Conservation (phyloP, 1,140 invertebrate genomes). For the Pseudomyrmex flavicornis region DNA sequence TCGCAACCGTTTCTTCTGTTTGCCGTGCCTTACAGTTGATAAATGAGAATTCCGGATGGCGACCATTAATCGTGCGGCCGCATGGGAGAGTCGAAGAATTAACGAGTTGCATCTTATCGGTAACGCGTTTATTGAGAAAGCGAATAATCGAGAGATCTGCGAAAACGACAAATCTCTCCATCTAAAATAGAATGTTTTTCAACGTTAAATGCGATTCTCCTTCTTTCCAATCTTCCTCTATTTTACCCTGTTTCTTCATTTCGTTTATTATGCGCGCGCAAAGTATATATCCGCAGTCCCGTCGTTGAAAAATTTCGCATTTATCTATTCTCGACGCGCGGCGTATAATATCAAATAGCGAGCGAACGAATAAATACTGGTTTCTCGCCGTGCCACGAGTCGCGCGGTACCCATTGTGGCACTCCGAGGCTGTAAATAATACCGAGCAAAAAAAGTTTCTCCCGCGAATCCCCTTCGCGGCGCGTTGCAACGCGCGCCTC, state of each 20-base stretch:
- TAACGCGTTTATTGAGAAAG: too few species aligned
- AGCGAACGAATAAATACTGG: constrained; percentile 23
- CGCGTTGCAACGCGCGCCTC: constrained; percentile 54
- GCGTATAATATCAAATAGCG: constrained; percentile 18
- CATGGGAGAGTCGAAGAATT: constrained; percentile 14
- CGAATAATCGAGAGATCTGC: too few species aligned
- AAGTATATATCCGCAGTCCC: too few species aligned
- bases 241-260: too few species aligned
- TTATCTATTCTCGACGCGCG: constrained; percentile 15
- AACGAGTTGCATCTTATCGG: background rate
- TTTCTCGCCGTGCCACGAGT: background rate
- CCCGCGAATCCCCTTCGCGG: background rate
- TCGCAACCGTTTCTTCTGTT: constrained; percentile 2
- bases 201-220: too few species aligned
- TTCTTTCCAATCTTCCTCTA: too few species aligned
- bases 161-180: too few species aligned
- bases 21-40: constrained; percentile 2
- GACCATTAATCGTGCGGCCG: constrained; percentile 14
- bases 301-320: constrained; percentile 20
- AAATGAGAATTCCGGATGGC: constrained; percentile 30
- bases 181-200: too few species aligned
- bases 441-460: constrained; percentile 39
- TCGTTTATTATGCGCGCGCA: too few species aligned
- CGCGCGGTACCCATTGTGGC: constrained; percentile 42
- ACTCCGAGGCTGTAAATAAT: constrained; percentile 59